Conservation (phyloP, 2,797 vertebrate genomes). For the Mallotus villosus region DNA sequence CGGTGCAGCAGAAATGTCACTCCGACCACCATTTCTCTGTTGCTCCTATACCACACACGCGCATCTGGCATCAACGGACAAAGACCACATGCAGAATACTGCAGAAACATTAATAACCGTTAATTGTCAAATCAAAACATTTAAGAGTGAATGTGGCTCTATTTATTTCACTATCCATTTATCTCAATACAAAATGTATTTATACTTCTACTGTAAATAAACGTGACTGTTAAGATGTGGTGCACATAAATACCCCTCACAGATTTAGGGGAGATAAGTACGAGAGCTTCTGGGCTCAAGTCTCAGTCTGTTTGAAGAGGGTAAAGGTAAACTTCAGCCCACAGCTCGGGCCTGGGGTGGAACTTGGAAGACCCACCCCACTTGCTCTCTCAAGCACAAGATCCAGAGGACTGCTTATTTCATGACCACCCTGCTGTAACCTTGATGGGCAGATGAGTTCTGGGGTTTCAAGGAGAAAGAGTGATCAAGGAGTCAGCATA, state of each 20-base stretch:
- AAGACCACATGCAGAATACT: no score
- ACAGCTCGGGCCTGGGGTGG: conserved; percentile 37
- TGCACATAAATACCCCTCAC: conserved; percentile 7
- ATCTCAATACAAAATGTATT: not conserved
- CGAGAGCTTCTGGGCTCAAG: conserved; percentile 8
- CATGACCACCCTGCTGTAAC: conserved; percentile 47
- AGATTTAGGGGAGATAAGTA: conserved; percentile 37
- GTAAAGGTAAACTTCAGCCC: conserved; percentile 12
- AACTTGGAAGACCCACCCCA: conserved; percentile 23
- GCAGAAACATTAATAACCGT: no score
- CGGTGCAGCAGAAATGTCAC: conserved; percentile 66
- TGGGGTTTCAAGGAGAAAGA: conserved; percentile 52
- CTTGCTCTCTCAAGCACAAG: conserved; percentile 33
- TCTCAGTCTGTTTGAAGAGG: conserved; percentile 19
- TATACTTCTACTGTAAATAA: not conserved
- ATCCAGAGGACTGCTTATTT: conserved; percentile 59
- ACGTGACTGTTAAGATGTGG: not conserved
- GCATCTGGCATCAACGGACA: no score
- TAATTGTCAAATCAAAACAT: not conserved
- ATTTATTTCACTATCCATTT: not conserved
- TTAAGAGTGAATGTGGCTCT: not conserved
- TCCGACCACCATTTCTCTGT: conserved; percentile 65
- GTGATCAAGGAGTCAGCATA: conserved; percentile 35
- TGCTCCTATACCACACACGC: conserved; percentile 28
- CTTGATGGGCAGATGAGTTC: conserved; percentile 41